Base-by-base conservation (phyloP, 2,797 vertebrate species). In the Pseudopleuronectes americanus region DNA sequence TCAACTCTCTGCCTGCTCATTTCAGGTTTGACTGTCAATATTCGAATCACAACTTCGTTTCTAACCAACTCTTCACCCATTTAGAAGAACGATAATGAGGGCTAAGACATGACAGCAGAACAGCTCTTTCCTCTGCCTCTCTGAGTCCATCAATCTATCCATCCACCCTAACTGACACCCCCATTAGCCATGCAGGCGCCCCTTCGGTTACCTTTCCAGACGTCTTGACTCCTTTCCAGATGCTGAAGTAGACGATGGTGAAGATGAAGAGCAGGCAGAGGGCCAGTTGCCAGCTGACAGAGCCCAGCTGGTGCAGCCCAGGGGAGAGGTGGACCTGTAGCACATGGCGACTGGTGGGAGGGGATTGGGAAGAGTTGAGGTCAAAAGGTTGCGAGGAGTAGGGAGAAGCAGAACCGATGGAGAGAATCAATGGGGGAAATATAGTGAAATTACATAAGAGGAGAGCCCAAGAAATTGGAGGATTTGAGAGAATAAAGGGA, bases 151-250 rank as follows among this genome's bases (percentile, higher is more conserved):
- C 57, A 64, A 55, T 72, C 60, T 31, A 76, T 87, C 71, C 65
- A 84, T 80, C 63, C 59, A 41, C 36, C 55, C 59, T 82, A 76
- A 86, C 77, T 71, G 74, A 81, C 66, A 69, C 82, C 67, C 61
- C 71, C 58, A 28, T 86, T 73, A 89, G 82, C 81, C 80, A 59
- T 10, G 41, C 79, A 77, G 87, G 84, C 80, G 67, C 81, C 83
- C 80, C 21, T 48, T 55, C 60, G 28, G 52, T 64, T 90, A 99
- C 98, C 97, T 99, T 99, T 88, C 98, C 98, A 79, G 98, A 99
- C 71, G 96, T 98, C 94, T 97, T 99, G 89, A 99, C 97, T 58
- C 98, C 98, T 88, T 99, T 99, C 98, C 97, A 99, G 94, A 99
- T 98, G 92, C 97, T 99, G 91, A 99, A 99, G 94, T 99, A 99